Evolutionary conservation across 2,888 invertebrate genomes (phyloP), one percentile per base, ranked within the genome.

Genomic region (Orchestes rusci): DNA sequence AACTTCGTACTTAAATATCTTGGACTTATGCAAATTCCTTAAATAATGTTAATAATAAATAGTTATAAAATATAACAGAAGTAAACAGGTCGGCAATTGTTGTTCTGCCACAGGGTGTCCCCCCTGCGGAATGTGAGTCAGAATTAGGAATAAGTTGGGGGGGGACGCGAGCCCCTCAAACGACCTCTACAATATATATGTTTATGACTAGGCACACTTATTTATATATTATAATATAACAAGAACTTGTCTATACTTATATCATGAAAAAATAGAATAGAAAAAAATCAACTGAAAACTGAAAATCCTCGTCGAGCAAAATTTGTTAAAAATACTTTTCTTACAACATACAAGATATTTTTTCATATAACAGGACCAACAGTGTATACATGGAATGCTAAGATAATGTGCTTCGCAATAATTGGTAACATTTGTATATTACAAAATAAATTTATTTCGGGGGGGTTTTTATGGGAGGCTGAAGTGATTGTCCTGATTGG

Each of bases 121-220:
- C n/a, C n/a, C n/a, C n/a, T n/a, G n/a, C n/a, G n/a, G n/a, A n/a
- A n/a, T n/a, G n/a, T n/a, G n/a, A n/a, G n/a, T n/a, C n/a, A n/a
- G n/a, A n/a, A n/a, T n/a, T n/a, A n/a, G n/a, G n/a, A n/a, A n/a
- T n/a, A n/a, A n/a, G n/a, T n/a, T n/a, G n/a, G n/a, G n/a, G n/a
- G n/a, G n/a, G n/a, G n/a, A n/a, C n/a, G n/a, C n/a, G n/a, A n/a
- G n/a, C n/a, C n/a, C n/a, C n/a, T n/a, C n/a, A n/a, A n/a, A n/a
- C n/a, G n/a, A n/a, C n/a, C n/a, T n/a, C n/a, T n/a, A n/a, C n/a
- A n/a, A n/a, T n/a, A n/a, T n/a, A n/a, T n/a, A n/a, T n/a, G n/a
- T n/a, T n/a, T n/a, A n/a, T 75, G 74, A 75, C 76, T 76, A 76
- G 76, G 75, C 76, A 76, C 75, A 75, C 75, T 73, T 75, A 75